Percentiles rank a stretch among this genome's conserved stretches.
Evolutionary conservation across 2,888 invertebrate species (phyloP).

Genomic region (Acleris cristana): DNA sequence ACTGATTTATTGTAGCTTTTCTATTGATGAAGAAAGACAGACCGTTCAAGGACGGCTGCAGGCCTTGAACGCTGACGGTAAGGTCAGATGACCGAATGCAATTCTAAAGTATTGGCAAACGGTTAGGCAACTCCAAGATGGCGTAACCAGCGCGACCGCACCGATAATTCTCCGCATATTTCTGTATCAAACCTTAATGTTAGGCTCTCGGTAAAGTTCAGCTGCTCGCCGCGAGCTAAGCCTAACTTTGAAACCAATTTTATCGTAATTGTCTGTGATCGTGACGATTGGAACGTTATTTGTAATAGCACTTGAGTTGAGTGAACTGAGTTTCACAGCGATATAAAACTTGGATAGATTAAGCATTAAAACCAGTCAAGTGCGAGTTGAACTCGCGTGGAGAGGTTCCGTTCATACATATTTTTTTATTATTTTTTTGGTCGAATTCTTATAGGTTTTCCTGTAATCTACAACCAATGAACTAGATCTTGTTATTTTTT

Average conservation of each 20-base stretch:
- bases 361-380: too few species aligned
- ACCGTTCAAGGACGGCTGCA: slow-evolving; percentile 54
- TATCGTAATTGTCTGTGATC: slow-evolving; percentile 14
- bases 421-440: too few species aligned
- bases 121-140: slow-evolving; percentile 51
- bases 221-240: not conserved
- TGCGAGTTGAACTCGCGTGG: not conserved
- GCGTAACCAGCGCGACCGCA: slow-evolving; percentile 11
- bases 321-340: too few species aligned
- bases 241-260: slow-evolving; percentile 6
- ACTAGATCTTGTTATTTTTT: too few species aligned
- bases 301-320: not conserved
- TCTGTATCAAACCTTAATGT: slow-evolving; percentile 2
- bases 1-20: too few species aligned
- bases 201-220: slow-evolving; percentile 5
- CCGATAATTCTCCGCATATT: slow-evolving; percentile 4
- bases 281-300: slow-evolving; percentile 8
- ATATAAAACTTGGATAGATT: too few species aligned
- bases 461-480: too few species aligned
- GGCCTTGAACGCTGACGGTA: slow-evolving; percentile 68
- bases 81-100: slow-evolving; percentile 63
- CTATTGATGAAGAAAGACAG: slow-evolving; percentile 40
- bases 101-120: slow-evolving; percentile 56
- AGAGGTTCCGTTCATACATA: too few species aligned
- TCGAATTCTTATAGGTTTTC: too few species aligned